Conservation (phyloP, 2,797 vertebrate genomes). For the Artibeus jamaicensis region DNA sequence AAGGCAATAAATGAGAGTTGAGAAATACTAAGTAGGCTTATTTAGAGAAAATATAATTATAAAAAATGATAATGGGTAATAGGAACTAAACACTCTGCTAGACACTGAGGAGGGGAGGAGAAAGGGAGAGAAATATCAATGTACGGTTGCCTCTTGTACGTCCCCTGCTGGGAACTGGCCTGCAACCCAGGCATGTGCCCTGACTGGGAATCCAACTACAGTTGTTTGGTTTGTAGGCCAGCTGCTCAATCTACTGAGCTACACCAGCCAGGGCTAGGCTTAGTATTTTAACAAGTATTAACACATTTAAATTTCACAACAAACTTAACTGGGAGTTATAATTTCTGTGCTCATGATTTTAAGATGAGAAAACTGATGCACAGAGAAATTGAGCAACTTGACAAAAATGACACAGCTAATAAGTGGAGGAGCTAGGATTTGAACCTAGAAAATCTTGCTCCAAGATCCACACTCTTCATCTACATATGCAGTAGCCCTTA, state of each 20-base stretch:
- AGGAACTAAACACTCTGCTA: not conserved
- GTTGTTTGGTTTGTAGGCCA: too few species aligned
- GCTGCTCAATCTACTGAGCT: too few species aligned
- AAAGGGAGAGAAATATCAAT: too few species aligned
- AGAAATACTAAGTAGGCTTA: not conserved
- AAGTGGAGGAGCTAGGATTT: not conserved
- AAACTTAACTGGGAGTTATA: not conserved
- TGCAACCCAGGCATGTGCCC: too few species aligned
- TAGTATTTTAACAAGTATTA: not conserved
- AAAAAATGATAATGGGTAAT: not conserved
- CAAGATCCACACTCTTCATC: not conserved
- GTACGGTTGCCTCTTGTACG: too few species aligned
- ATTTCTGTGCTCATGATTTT: not conserved
- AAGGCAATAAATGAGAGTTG: not conserved
- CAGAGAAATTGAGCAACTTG: not conserved
- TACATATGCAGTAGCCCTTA: not conserved
- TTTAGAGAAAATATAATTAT: not conserved
- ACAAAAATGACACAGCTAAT: not conserved
- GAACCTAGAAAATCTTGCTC: not conserved
- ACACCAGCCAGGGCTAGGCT: not conserved
- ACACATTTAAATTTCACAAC: not conserved
- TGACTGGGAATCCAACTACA: too few species aligned
- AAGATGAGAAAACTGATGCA: not conserved
- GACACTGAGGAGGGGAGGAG: not conserved
- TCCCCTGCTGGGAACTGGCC: too few species aligned